Evolutionary conservation across 1,140 invertebrate species (phyloP), one percentile per base, ranked within the genome.

Genomic region (Drosophila sturtevanti): DNA sequence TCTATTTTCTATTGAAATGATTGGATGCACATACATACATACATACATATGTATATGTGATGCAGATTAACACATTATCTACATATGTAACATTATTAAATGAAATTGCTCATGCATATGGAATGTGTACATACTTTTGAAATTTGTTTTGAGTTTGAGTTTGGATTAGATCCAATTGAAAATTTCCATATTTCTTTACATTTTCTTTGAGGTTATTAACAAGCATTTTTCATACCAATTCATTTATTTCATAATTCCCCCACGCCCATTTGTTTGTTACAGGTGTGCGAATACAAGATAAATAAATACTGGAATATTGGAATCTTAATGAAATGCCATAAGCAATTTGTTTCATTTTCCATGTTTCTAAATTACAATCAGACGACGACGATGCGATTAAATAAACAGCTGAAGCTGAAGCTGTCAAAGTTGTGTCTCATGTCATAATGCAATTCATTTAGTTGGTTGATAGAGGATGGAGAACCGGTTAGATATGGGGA

Each of bases 301-400:
- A n/a, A n/a, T n/a, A n/a, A n/a, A n/a, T 24, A 31, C 27, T 31
- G 27, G 27, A 31, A 31, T 31, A 31, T 34, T 58, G 38, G 22
- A 56, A 72, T 72, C 72, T 64, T 69, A 65, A 74, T 73, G 41
- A 62, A 60, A 64, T 65, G 71, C 56, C 66, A 73, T 59, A 64
- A 65, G 52, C 69, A 85, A 85, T 85, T 85, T 77, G 72, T 73
- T 70, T 16, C 54, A 60, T 38, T 41, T 35, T 72, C 31, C 52
- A 55, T 24, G 41, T 61, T 81, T 65, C 54, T 58, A 74, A 81
- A 81, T 71, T 24, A 63, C 59, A 65, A 67, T 60, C 60, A 65
- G 31, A 44, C 6, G 27, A 31, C 27, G 31, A 44, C 6, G 27
- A 31, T 6, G 27, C 27, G 27, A 31, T 31, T 31, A 31, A 31